Conservation (phyloP, 2,888 invertebrate species). For the Phyllotreta cruciferae region DNA sequence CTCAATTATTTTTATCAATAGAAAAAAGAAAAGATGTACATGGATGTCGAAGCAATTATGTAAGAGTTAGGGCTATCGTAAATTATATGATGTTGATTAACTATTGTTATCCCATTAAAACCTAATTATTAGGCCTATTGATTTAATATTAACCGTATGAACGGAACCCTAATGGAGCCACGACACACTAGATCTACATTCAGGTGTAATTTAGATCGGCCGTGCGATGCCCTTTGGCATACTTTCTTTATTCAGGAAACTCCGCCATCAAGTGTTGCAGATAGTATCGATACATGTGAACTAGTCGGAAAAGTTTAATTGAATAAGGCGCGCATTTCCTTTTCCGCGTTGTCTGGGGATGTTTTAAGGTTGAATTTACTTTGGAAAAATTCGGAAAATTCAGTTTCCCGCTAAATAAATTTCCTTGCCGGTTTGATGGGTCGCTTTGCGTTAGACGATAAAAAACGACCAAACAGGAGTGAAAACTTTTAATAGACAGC, state of each 20-base stretch:
- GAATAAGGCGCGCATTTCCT: constrained; percentile 27
- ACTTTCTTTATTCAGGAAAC: constrained; percentile 27
- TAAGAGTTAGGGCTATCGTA: no score
- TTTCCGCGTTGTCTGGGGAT: constrained; percentile 1
- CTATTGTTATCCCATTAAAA: constrained; percentile 6
- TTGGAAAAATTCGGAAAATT: no score
- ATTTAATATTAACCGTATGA: constrained; percentile 18
- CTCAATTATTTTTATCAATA: no score
- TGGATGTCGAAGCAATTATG: no score
- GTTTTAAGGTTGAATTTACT: constrained; percentile 1
- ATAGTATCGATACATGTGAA: constrained; percentile 29
- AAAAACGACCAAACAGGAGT: no score
- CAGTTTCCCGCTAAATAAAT: no score
- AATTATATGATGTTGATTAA: constrained; percentile 3
- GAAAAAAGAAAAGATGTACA: no score
- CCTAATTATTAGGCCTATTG: constrained; percentile 14
- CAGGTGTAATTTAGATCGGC: constrained; percentile 13
- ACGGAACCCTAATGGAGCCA: constrained; percentile 10
- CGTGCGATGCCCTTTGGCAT: constrained; percentile 28
- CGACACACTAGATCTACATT: constrained; percentile 13
- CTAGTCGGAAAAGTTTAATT: constrained; percentile 30
- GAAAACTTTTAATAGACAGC: no score
- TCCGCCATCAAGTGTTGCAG: constrained; percentile 21
- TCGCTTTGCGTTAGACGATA: no score
- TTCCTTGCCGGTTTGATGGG: no score